Conservation (phyloP, 2,888 invertebrate species). For the Caenorhabditis becei region DNA sequence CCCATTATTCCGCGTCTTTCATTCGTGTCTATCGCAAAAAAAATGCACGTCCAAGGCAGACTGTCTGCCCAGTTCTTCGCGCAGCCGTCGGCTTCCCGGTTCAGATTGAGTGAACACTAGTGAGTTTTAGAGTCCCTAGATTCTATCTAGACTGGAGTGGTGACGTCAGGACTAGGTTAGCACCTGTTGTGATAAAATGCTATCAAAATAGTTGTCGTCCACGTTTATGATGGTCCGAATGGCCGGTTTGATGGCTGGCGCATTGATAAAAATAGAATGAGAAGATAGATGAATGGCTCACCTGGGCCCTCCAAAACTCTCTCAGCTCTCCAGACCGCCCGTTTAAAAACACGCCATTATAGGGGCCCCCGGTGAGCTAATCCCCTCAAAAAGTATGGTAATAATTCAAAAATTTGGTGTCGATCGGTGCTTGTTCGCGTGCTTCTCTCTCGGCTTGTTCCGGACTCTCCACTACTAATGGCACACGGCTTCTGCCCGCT, state of each 20-base stretch:
- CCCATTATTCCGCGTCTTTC: slow-evolving; percentile 33
- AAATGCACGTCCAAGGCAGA: slow-evolving; percentile 61
- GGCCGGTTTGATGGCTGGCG: slow-evolving; percentile 37
- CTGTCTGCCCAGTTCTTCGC: slow-evolving; percentile 59
- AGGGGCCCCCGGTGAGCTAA: slow-evolving; percentile 19
- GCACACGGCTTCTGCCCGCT: slow-evolving; percentile 24
- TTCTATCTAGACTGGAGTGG: too few relatives aligned
- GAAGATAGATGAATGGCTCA: slow-evolving; percentile 11
- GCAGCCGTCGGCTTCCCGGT: slow-evolving; percentile 31
- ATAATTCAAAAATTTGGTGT: slow-evolving; percentile 58
- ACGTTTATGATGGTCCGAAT: slow-evolving; percentile 45
- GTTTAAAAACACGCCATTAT: slow-evolving; percentile 31
- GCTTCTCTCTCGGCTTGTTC: slow-evolving; percentile 13
- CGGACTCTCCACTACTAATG: slow-evolving; percentile 45
- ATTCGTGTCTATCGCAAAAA: background rate
- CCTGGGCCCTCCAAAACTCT: too few relatives aligned
- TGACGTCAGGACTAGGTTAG: slow-evolving; percentile 20
- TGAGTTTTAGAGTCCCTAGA: slow-evolving; percentile 34
- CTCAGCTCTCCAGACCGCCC: slow-evolving; percentile 1
- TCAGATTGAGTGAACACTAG: slow-evolving; percentile 53
- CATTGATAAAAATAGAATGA: slow-evolving; percentile 45
- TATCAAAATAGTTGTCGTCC: slow-evolving; percentile 20
- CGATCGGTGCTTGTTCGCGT: slow-evolving; percentile 25
- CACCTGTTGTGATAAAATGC: slow-evolving; percentile 37
- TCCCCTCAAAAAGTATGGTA: slow-evolving; percentile 45